Conservation (phyloP, 2,113 vertebrate genomes). For the Caloenas nicobarica region DNA sequence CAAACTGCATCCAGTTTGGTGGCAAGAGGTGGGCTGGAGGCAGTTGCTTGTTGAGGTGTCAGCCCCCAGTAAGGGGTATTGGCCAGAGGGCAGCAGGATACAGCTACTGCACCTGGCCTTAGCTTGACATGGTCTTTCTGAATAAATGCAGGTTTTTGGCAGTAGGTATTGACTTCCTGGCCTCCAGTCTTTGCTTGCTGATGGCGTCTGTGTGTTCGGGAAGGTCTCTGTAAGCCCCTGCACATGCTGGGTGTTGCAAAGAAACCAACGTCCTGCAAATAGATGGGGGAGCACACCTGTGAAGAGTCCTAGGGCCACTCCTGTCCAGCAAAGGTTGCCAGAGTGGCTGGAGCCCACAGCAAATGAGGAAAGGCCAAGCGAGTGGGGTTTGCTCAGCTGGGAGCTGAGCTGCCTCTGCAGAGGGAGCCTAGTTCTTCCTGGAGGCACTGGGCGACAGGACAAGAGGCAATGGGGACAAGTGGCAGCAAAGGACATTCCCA, state of each 20-base stretch:
- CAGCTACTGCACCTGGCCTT: not conserved
- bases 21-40: not conserved
- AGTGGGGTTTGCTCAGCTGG: not conserved
- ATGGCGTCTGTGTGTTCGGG: not conserved
- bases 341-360: rapidly evolving
- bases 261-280: not conserved
- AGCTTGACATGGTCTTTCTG: not conserved
- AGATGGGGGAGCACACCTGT: not conserved
- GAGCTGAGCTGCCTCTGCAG: not conserved
- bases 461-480: not conserved
- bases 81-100: not conserved
- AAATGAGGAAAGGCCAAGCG: not conserved
- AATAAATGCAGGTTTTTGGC: not conserved
- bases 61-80: not conserved
- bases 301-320: not conserved
- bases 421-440: not conserved
- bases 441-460: not conserved
- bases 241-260: not conserved
- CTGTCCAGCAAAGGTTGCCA: not conserved
- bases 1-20: not conserved
- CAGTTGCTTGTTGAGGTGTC: not conserved
- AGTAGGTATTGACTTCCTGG: not conserved
- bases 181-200: not conserved
- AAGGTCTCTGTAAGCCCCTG: not conserved
- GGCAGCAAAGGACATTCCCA: not conserved